A percentile compares a stretch with the other conserved stretches of the same genome.
phyloP scores from a whole-genome alignment of 2,888 invertebrate genomes.

The Brenthis ino region DNA sequence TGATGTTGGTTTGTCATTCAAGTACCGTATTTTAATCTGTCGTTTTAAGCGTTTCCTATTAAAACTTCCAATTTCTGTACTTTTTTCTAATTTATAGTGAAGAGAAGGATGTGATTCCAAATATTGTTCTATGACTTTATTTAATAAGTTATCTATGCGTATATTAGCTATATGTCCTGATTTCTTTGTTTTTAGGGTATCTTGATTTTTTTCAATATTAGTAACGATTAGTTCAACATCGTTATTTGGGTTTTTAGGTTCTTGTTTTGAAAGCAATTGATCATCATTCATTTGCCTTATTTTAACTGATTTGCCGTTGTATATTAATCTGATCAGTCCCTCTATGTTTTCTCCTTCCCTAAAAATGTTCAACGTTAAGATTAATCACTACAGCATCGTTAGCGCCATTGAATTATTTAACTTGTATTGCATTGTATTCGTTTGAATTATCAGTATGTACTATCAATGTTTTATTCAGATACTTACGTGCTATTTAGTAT shows the following conservation, averaged over 20 bases:
- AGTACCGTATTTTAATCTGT: constrained; percentile 57
- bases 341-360: constrained; percentile 55
- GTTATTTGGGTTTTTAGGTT: constrained; percentile 15
- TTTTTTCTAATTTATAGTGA: constrained; percentile 21
- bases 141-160: constrained; percentile 31
- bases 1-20: constrained; percentile 40
- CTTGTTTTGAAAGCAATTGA: constrained; percentile 15
- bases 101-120: constrained; percentile 28
- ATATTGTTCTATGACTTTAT: constrained; percentile 37
- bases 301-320: constrained; percentile 61
- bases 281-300: constrained; percentile 44
- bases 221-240: constrained; percentile 19
- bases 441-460: not conserved
- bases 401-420: too few species aligned
- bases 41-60: constrained; percentile 57
- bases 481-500: constrained; percentile 53
- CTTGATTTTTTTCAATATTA: constrained; percentile 1
- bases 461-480: not conserved
- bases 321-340: constrained; percentile 60
- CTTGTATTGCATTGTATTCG: too few species aligned
- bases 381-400: not conserved
- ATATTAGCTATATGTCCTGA: constrained; percentile 9
- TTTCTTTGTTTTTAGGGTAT: not conserved
- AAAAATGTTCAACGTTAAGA: constrained; percentile 35
- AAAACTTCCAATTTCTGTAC: constrained; percentile 23